phyloP scores from a whole-genome alignment of 2,888 invertebrate genomes.

The Germaria angustata region DNA sequence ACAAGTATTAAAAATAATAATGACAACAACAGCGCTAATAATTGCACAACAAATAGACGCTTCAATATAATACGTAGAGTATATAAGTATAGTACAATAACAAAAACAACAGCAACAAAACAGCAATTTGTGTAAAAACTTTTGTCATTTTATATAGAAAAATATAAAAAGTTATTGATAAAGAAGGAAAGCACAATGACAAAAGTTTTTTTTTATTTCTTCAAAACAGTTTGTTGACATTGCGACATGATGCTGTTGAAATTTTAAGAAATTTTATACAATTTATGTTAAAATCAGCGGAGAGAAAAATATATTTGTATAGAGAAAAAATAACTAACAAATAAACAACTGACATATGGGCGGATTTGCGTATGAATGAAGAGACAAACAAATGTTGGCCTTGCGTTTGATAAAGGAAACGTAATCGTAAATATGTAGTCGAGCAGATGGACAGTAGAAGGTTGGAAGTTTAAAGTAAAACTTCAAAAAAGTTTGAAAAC shows the following conservation, averaged over 20 bases:
- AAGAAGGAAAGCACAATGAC: conserved; percentile 21
- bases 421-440: background rate
- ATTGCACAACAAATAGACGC: conserved; percentile 62
- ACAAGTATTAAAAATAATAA: conserved; percentile 46
- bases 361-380: background rate
- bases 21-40: conserved; percentile 49
- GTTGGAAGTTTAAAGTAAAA: too few species aligned
- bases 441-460: conserved; percentile 9
- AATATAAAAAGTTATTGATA: background rate
- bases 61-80: conserved; percentile 8
- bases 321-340: conserved; percentile 10
- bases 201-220: conserved; percentile 23
- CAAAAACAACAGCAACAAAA: conserved; percentile 1
- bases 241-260: conserved; percentile 73
- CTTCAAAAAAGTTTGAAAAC: background rate
- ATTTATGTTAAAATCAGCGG: conserved; percentile 14
- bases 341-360: conserved; percentile 44
- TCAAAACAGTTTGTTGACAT: conserved; percentile 74
- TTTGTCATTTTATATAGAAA: background rate
- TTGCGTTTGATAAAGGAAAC: background rate
- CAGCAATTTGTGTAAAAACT: background rate
- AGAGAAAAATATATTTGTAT: background rate
- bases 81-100: conserved; percentile 1
- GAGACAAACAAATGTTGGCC: background rate
- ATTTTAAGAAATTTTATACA: conserved; percentile 33